These are phyloP conservation scores for Rhagophthalmus giganteus DNA, from an alignment of 2,888 invertebrate species.

Conservation along the genomic window DNA sequence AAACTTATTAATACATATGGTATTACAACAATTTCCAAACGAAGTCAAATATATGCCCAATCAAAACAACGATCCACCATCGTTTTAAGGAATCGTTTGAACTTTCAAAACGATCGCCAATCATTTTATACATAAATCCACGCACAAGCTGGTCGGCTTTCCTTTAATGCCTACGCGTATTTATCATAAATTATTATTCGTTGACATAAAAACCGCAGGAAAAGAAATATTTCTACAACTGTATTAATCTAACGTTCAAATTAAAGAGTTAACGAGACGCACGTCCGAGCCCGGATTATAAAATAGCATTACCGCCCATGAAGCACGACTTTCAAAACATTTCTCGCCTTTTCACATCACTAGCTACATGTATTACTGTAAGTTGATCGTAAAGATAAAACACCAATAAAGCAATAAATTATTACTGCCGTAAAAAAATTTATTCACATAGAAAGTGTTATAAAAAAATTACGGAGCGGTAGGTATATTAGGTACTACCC, in stretches of 20 bases:
- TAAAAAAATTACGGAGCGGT: no score
- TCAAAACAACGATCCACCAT: no score
- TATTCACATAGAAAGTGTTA: no score
- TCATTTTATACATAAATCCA: no score
- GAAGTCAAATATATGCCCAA: no score
- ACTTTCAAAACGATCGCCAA: no score
- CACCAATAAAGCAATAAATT: conserved; percentile 47
- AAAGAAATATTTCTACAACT: neutral
- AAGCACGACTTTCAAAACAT: conserved; percentile 51
- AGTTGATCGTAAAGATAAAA: conserved; percentile 32
- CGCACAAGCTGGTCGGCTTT: no score
- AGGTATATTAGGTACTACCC: no score
- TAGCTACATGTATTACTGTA: conserved; percentile 39
- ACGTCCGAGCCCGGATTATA: conserved; percentile 47
- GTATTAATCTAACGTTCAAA: conserved; percentile 41
- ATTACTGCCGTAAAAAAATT: neutral
- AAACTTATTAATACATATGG: no score
- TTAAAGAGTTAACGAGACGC: conserved; percentile 56
- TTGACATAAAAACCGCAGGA: neutral
- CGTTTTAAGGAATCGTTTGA: no score
- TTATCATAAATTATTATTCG: neutral
- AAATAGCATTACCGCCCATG: conserved; percentile 52
- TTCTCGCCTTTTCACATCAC: conserved; percentile 51
- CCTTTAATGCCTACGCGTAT: no score
- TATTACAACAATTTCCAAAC: no score